phyloP scores from a whole-genome alignment of 2,888 invertebrate species.

The Therioaphis trifolii region DNA sequence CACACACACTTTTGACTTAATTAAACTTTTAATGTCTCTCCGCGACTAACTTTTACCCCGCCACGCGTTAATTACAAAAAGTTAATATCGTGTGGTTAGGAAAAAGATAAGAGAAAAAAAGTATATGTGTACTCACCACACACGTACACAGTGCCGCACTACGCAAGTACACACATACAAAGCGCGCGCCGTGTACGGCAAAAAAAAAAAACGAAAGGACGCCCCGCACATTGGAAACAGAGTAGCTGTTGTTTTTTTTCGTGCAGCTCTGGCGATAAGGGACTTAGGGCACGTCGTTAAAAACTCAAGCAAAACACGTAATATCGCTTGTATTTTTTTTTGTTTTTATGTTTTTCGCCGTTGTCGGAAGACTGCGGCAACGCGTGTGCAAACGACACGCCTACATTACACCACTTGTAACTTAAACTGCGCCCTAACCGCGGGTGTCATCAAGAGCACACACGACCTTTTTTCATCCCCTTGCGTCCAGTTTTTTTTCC shows the following conservation, averaged over 20 bases:
- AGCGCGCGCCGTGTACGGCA: not conserved
- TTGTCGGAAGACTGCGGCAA: not conserved
- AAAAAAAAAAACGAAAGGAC: constrained; percentile 35
- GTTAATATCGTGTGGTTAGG: constrained; percentile 43
- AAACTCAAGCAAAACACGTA: constrained; percentile 44
- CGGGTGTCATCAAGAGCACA: constrained; percentile 46
- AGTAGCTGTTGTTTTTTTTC: constrained; percentile 27
- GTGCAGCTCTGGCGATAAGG: constrained; percentile 33
- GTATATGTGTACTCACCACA: not conserved
- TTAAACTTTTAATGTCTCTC: constrained; percentile 61
- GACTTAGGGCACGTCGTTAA: constrained; percentile 55
- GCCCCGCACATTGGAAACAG: constrained; percentile 2
- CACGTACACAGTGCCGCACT: too few relatives aligned
- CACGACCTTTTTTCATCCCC: constrained; percentile 29
- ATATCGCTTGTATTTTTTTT: constrained; percentile 40
- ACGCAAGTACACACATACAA: not conserved
- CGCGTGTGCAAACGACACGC: constrained; percentile 34
- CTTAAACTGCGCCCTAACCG: constrained; percentile 33
- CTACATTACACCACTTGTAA: constrained; percentile 35
- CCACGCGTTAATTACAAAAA: constrained; percentile 55
- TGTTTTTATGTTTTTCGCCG: not conserved
- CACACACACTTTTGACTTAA: constrained; percentile 26
- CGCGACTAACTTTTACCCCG: constrained; percentile 9
- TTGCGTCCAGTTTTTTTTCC: constrained; percentile 8
- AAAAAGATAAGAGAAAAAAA: constrained; percentile 38